Evolutionary conservation across 1,140 invertebrate species (phyloP), one percentile per base, ranked within the genome.

Genomic region (Gonioctena quinquepunctata): DNA sequence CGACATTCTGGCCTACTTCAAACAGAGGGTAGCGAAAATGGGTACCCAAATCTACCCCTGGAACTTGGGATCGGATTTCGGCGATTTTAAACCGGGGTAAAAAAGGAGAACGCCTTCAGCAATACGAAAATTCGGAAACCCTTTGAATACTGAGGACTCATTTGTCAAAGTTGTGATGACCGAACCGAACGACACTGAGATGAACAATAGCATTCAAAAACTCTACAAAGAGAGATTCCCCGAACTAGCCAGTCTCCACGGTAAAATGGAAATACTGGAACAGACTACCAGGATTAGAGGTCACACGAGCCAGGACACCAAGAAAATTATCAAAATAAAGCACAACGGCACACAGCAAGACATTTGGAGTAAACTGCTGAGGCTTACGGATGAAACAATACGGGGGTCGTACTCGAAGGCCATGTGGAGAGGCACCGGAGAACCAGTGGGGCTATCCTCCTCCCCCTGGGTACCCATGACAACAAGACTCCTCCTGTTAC

Each of bases 151-250:
- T 5, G 52, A 33, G 2, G 50, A 56, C 3, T 7, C 2, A 1
- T 49, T 11, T 3, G 66, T 72, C 3, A 72, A 63, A 33, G 49
- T 69, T 48, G 61, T 69, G 2, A 3, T 69, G 22, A 11, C 26
- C 3, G 33, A 63, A 50, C 42, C 23, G 23, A 49, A 69, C 3
- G 60, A 69, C 54, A 18, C 5, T n/a, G 60, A 64, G 8, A 69
- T 69, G 68, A n/a, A 18, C n/a, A 33, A 28, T 2, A 42, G 61
- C 23, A 69, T 69, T 3, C 68, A 69, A 23, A 54, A 18, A 11
- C 8, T 65, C 18, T 69, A 52, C 26, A 8, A 26, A 27, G 61
- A 69, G 13, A 64, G 50, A 60, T 69, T 52, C 23, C 60, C 61
- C 3, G 68, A 69, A 65, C 18, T 69, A 5, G 4, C 6, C 2